These are phyloP conservation scores for Cryptus armator DNA, from an alignment of 2,888 invertebrate species.

Conservation along the genomic window DNA sequence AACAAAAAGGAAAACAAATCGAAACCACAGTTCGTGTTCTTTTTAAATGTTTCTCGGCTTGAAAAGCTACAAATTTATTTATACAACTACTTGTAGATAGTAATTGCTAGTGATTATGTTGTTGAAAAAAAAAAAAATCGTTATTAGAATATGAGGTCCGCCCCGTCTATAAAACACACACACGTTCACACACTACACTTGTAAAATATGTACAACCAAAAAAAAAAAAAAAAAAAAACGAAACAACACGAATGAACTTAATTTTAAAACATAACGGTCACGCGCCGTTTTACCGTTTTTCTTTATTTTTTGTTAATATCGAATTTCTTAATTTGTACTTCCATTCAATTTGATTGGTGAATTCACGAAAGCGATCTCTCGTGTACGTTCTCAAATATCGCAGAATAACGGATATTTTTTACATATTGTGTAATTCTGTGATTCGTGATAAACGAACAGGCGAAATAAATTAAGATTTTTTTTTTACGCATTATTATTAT, in stretches of 20 bases:
- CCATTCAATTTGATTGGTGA: constrained; percentile 19
- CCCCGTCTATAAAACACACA: constrained; percentile 22
- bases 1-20: constrained; percentile 33
- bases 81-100: constrained; percentile 76
- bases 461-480: constrained; percentile 53
- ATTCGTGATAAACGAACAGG: constrained; percentile 24
- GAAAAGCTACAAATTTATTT: constrained; percentile 70
- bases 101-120: constrained; percentile 76
- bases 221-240: constrained; percentile 12
- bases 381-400: constrained; percentile 12
- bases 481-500: constrained; percentile 16
- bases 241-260: constrained; percentile 26
- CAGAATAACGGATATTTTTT: constrained; percentile 42
- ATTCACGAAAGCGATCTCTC: constrained; percentile 28
- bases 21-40: constrained; percentile 65
- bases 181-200: constrained; percentile 55
- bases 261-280: constrained; percentile 29
- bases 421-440: constrained; percentile 43
- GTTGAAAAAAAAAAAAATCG: constrained; percentile 72
- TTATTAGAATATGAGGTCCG: constrained; percentile 67
- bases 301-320: constrained; percentile 57
- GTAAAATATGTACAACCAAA: constrained; percentile 61
- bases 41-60: constrained; percentile 67
- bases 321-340: constrained; percentile 41
- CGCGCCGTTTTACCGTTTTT: constrained; percentile 71